phyloP scores from a whole-genome alignment of 1,140 invertebrate species.

The Drosophila obscura region DNA sequence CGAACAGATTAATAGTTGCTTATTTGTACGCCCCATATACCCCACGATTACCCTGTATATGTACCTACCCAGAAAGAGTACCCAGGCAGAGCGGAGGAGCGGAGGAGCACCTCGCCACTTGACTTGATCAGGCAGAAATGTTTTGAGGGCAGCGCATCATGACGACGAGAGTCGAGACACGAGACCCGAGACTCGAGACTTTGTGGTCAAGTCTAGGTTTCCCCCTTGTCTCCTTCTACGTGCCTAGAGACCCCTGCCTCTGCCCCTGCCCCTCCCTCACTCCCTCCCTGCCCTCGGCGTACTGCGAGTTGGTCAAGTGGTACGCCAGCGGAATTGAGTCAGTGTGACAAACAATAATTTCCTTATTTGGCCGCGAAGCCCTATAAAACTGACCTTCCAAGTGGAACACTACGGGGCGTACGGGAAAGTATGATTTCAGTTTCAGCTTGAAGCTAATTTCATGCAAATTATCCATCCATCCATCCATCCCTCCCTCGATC shows the following conservation, averaged over 20 bases:
- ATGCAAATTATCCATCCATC: conserved; percentile 63
- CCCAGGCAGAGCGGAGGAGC: background rate
- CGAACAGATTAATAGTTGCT: too few relatives aligned
- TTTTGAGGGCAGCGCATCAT: conserved; percentile 62
- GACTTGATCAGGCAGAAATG: conserved; percentile 24
- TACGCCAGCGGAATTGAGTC: conserved; percentile 65
- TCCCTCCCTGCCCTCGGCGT: too few relatives aligned
- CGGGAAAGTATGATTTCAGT: too few relatives aligned
- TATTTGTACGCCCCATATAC: too few relatives aligned
- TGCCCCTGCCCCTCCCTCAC: too few relatives aligned
- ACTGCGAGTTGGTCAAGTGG: conserved; percentile 70
- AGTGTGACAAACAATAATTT: conserved; percentile 79
- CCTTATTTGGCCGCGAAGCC: conserved; percentile 43
- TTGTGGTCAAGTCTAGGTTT: conserved; percentile 28
- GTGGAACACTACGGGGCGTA: conserved; percentile 6
- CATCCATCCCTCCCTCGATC: conserved; percentile 21
- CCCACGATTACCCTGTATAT: too few relatives aligned
- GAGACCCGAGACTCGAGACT: background rate
- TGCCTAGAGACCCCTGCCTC: conserved; percentile 11
- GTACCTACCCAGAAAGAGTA: background rate
- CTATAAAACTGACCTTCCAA: conserved; percentile 41
- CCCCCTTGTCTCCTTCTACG: conserved; percentile 6
- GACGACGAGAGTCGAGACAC: conserved; percentile 7
- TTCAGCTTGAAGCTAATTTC: conserved; percentile 50
- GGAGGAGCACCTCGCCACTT: conserved; percentile 10